Percentiles rank a stretch among this genome's conserved stretches.
These are phyloP conservation scores for Acanthurus tractus DNA, from an alignment of 2,797 vertebrate species.

Conservation along the genomic window DNA sequence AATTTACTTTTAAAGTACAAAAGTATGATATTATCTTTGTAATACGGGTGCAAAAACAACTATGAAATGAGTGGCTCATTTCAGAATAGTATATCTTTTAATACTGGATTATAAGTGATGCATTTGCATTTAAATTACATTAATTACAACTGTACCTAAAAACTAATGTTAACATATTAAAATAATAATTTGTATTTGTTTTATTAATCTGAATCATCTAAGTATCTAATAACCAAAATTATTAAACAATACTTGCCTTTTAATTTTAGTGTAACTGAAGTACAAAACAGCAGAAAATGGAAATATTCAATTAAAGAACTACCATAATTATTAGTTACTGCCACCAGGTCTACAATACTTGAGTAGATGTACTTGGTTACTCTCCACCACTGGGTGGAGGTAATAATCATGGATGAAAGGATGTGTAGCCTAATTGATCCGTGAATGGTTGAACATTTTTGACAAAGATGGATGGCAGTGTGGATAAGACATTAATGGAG, in stretches of 20 bases:
- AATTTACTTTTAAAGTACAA: neutral
- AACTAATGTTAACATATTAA: neutral
- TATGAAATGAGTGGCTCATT: neutral
- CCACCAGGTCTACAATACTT: neutral
- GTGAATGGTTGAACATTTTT: neutral
- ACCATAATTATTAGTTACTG: neutral
- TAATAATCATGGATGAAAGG: neutral
- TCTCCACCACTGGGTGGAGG: neutral
- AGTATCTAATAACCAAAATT: neutral
- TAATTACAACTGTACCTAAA: neutral
- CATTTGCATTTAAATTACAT: neutral
- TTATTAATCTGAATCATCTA: neutral
- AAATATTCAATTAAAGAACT: neutral
- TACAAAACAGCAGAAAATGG: neutral
- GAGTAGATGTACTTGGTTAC: neutral
- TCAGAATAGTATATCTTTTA: neutral
- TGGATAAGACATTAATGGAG: neutral
- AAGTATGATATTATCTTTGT: no score
- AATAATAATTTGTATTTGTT: neutral
- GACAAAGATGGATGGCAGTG: conserved; percentile 4
- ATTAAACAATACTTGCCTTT: neutral
- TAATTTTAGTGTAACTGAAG: neutral
- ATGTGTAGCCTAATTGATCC: neutral
- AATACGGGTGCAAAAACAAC: neutral
- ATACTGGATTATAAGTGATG: neutral